Conservation (phyloP, 2,113 vertebrate genomes). For the Saimiri boliviensis region DNA sequence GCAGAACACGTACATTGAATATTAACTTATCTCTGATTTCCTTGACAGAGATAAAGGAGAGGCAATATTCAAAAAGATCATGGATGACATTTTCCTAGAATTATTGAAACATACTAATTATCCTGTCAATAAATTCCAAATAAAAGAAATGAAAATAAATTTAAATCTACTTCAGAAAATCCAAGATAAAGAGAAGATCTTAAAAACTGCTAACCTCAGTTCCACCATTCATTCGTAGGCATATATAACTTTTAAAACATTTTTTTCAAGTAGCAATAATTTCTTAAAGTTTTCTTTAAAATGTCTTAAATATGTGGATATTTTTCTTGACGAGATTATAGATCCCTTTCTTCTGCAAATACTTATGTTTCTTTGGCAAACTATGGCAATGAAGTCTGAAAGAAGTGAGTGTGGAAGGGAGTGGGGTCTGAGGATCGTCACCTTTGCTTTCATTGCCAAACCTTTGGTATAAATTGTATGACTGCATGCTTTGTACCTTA, state of each 20-base stretch:
- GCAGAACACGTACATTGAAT: background rate
- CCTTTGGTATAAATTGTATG: background rate
- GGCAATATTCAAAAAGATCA: background rate
- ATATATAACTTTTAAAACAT: background rate
- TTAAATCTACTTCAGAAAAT: background rate
- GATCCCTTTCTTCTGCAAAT: background rate
- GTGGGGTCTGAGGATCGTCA: background rate
- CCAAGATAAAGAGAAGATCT: background rate
- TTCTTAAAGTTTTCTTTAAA: background rate
- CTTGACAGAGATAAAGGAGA: background rate
- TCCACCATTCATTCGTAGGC: background rate
- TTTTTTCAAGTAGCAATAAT: background rate
- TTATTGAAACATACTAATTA: background rate
- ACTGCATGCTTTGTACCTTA: background rate
- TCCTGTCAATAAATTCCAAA: background rate
- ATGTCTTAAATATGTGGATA: no score
- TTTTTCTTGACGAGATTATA: background rate
- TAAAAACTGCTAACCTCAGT: background rate
- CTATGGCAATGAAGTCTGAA: background rate
- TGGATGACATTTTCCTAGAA: background rate
- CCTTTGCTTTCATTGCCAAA: background rate
- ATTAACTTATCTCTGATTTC: background rate
- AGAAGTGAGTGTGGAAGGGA: background rate
- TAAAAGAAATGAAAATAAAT: constrained; percentile 17
- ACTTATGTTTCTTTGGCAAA: background rate